Conservation (phyloP, 64 coral and sea anemone species). For the Hydrozoanthus tunicans region DNA sequence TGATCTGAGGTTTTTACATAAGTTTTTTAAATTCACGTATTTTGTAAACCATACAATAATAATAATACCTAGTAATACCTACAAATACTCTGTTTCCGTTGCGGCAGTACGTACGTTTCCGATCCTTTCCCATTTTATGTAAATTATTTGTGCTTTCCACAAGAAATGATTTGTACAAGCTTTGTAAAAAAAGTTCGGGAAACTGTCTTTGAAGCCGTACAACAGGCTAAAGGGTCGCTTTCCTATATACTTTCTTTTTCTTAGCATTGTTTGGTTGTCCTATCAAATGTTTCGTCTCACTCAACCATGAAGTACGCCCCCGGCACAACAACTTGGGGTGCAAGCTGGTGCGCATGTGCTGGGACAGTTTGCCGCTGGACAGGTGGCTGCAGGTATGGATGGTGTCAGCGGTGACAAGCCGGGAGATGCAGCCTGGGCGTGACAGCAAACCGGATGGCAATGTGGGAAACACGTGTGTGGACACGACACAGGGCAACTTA, state of each 20-base stretch:
- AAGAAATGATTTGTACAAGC: too few species aligned
- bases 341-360: constrained; percentile 83
- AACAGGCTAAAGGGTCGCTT: too few species aligned
- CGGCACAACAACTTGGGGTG: constrained; percentile 63
- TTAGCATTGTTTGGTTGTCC: too few species aligned
- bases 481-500: constrained; percentile 30
- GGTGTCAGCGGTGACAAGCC: constrained; percentile 14
- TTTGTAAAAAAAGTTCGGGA: too few species aligned
- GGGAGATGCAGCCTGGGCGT: not conserved
- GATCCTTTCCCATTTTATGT: not conserved
- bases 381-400: not conserved
- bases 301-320: not conserved
- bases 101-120: not conserved
- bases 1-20: too few species aligned
- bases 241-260: too few species aligned
- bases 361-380: constrained; percentile 74
- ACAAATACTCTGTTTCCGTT: not conserved
- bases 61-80: too few species aligned
- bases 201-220: too few species aligned
- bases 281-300: too few species aligned
- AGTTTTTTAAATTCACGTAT: too few species aligned
- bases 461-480: constrained; percentile 53
- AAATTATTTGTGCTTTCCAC: not conserved
- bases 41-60: too few species aligned
- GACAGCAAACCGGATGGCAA: constrained; percentile 60